Percentiles rank a stretch among this genome's conserved stretches.
These are phyloP conservation scores for Zele albiditarsus DNA, from an alignment of 2,888 invertebrate genomes.

Conservation along the genomic window DNA sequence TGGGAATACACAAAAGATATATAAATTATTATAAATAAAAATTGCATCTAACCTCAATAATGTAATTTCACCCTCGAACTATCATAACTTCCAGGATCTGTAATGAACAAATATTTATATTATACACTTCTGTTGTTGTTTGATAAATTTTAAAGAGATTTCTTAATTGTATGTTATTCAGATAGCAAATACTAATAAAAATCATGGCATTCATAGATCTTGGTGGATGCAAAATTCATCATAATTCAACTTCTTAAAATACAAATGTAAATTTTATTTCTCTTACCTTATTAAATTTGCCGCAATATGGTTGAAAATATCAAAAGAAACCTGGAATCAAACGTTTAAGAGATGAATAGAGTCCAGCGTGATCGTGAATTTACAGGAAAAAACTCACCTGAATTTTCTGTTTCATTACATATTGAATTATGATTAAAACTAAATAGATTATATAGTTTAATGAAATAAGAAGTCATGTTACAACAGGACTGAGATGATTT, in stretches of 20 bases:
- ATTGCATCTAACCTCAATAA: not conserved
- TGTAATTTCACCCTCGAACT: not conserved
- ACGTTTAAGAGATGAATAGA: not conserved
- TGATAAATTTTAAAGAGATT: not conserved
- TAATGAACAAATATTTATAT: slow-evolving; percentile 20
- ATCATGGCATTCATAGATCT: slow-evolving; percentile 56
- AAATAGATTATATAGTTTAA: not conserved
- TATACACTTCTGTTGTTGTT: not conserved
- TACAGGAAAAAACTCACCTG: not conserved
- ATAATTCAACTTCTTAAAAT: slow-evolving; percentile 19
- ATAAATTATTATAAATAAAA: no score
- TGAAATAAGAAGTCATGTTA: slow-evolving; percentile 20
- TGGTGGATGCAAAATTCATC: not conserved
- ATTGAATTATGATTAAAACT: not conserved
- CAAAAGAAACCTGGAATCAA: not conserved
- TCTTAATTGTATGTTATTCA: slow-evolving; percentile 40
- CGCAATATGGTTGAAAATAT: not conserved
- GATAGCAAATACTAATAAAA: slow-evolving; percentile 58
- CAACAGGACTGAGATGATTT: slow-evolving; percentile 44
- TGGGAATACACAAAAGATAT: no score
- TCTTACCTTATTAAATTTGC: slow-evolving; percentile 22
- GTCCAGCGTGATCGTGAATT: not conserved
- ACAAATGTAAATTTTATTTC: slow-evolving; percentile 29
- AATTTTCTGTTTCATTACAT: not conserved
- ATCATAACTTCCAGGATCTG: not conserved